phyloP scores from a whole-genome alignment of 2,888 invertebrate genomes.

The Tipula helvola region DNA sequence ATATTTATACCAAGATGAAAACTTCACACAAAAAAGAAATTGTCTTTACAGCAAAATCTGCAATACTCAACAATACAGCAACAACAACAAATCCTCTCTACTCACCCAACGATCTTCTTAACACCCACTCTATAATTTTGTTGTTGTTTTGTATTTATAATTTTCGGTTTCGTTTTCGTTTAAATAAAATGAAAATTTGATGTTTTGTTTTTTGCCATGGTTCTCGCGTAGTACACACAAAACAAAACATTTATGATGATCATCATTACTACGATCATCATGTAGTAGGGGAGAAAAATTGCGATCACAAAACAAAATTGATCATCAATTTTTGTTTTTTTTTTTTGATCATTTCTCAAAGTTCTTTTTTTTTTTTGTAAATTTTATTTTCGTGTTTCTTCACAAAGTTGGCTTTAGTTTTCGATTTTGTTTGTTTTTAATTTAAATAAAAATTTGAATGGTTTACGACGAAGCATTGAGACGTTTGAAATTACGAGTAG shows the following conservation, averaged over 20 bases:
- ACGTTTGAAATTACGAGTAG: neutral
- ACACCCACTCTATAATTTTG: conserved; percentile 4
- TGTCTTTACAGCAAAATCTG: conserved; percentile 8
- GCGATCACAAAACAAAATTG: neutral
- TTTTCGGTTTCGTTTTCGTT: neutral
- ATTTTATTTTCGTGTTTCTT: neutral
- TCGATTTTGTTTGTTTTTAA: neutral
- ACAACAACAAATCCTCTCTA: neutral
- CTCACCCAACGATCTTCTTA: neutral
- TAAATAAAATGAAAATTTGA: conserved; percentile 4
- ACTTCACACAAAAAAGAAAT: conserved; percentile 8
- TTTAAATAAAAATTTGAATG: neutral
- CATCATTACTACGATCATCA: neutral
- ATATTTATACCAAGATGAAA: conserved; percentile 10
- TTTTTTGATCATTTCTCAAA: neutral
- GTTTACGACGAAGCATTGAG: neutral
- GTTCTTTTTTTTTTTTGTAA: neutral
- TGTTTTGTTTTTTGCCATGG: neutral
- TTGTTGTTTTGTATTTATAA: neutral
- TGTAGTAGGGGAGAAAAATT: neutral
- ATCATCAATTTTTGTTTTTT: neutral
- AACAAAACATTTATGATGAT: neutral
- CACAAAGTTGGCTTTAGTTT: neutral
- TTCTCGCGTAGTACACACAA: neutral
- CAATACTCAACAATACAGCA: neutral